Evolutionary conservation across 2,113 vertebrate species (phyloP).

Genomic region (Progne subis): DNA sequence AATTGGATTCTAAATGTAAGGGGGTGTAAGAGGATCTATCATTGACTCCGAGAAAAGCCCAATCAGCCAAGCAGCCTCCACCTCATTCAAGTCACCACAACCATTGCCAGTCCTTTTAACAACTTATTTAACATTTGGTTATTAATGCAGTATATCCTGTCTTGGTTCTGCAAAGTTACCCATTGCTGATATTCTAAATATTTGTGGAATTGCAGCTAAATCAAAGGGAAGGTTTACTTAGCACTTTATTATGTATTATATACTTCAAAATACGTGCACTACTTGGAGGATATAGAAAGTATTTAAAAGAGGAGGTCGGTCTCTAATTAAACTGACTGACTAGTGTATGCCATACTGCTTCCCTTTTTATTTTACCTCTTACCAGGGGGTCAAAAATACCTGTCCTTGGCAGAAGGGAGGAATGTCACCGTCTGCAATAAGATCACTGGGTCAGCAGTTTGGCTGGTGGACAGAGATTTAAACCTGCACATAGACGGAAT

Average conservation of each 20-base stretch:
- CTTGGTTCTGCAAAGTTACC: background rate
- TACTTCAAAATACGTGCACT: background rate
- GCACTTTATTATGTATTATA: background rate
- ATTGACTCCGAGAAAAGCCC: background rate
- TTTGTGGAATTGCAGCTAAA: background rate
- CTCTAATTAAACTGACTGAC: background rate
- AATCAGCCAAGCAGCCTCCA: background rate
- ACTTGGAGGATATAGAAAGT: accelerated
- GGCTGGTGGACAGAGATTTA: background rate
- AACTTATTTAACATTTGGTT: background rate
- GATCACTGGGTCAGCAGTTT: background rate
- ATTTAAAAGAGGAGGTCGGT: background rate
- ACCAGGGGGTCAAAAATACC: background rate
- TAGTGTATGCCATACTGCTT: background rate
- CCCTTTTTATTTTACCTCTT: background rate
- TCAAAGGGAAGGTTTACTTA: background rate
- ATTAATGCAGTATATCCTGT: background rate
- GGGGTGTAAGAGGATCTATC: accelerated
- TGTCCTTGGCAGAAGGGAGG: background rate
- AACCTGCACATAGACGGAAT: background rate
- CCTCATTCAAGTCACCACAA: background rate
- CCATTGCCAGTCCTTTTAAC: background rate
- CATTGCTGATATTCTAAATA: background rate
- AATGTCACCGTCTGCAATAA: background rate
- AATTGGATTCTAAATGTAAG: background rate